Conservation (phyloP, 1,140 invertebrate genomes). For the Contarinia nasturtii region DNA sequence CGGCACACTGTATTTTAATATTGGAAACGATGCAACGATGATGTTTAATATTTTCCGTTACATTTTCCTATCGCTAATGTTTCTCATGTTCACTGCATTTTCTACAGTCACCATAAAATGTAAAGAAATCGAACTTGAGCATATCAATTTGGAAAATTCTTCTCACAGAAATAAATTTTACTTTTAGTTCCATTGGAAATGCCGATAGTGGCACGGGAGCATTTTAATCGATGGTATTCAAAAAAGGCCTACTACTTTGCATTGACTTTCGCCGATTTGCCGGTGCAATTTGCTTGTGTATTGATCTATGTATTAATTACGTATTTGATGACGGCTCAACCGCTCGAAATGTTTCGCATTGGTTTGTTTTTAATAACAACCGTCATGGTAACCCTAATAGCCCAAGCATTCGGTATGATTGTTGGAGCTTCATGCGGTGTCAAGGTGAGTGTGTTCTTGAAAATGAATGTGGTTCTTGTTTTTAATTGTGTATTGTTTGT, state of each 20-base stretch:
- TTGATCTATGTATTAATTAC: constrained; percentile 54
- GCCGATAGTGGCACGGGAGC: constrained; percentile 63
- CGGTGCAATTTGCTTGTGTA: constrained; percentile 63
- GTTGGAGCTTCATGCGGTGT: constrained; percentile 62
- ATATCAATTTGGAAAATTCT: no score
- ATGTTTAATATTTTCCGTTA: constrained; percentile 57
- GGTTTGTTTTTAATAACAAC: constrained; percentile 48
- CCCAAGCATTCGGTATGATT: constrained; percentile 63
- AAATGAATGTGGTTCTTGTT: not conserved
- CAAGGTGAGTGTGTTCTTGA: constrained; percentile 31
- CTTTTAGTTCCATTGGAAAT: constrained; percentile 67
- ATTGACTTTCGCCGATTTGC: constrained; percentile 67
- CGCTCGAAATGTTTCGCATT: constrained; percentile 46
- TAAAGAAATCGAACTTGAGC: no score
- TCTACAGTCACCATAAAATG: constrained; percentile 71
- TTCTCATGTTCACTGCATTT: constrained; percentile 73
- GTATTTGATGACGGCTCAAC: constrained; percentile 69
- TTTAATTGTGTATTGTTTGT: constrained; percentile 4
- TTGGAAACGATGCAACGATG: constrained; percentile 57
- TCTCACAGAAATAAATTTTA: no score
- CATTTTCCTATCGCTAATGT: constrained; percentile 65
- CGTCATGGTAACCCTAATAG: constrained; percentile 59
- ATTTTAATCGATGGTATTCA: constrained; percentile 91
- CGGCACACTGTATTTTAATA: constrained; percentile 57
- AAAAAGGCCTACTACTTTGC: constrained; percentile 71